Evolutionary conservation across 2,888 invertebrate genomes (phyloP), one percentile per base, ranked within the genome.

Genomic region (Limenitis camilla): DNA sequence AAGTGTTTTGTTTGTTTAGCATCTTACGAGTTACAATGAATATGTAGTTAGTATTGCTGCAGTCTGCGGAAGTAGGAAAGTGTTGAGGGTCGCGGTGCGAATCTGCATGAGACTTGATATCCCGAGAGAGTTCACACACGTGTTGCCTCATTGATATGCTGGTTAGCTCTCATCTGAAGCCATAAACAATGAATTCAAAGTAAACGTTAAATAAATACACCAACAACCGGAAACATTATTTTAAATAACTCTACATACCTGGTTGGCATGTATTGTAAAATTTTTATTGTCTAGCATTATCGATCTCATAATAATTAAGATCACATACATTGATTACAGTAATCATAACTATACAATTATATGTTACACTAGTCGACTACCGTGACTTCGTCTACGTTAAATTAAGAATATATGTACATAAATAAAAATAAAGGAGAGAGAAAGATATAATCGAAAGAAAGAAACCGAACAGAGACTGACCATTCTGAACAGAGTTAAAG

Each of bases 61-160:
- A 64, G 69, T 65, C 71, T 72, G 73, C 82, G 83, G 85, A 86
- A 86, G 79, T 61, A 79, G 85, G 85, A 84, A 85, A 77, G 59
- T 49, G 46, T 54, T 67, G 78, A 80, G 70, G 78, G 82, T 61
- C 78, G 65, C 38, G 60, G 60, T 59, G 53, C 40, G 58, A 65
- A 64, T 68, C 64, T 62, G 56, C 56, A 58, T 55, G 56, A 69
- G 31, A 36, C 49, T 36, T 53, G 51, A 40, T 36, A 47, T 69
- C 69, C 48, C 48, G 29, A 69, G 67, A 64, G 68, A 68, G 61
- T 61, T 45, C 7, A 44, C 8, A 36, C 29, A 10, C 64, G 62
- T 63, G 61, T 61, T 43, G 41, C 48, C 59, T 62, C 55, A 60
- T 65, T 63, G 56, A 57, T 59, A 65, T 65, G 52, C 52, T 45